Percentiles rank a stretch among this genome's conserved stretches.
Evolutionary conservation across 1,140 invertebrate genomes (phyloP).

Genomic region (Hyposmocoma kahamanoa): DNA sequence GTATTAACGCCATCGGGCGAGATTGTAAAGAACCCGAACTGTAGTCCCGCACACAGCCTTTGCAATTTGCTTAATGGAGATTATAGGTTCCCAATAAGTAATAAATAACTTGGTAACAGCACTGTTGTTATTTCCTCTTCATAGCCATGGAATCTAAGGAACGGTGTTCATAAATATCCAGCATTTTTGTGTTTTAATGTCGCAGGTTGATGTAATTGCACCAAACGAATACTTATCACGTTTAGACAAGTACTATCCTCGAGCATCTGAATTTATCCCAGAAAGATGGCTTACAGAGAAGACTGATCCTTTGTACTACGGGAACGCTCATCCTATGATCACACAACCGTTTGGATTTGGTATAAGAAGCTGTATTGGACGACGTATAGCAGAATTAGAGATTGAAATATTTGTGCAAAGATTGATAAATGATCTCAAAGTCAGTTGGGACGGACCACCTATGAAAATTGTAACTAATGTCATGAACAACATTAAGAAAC

Average conservation of each 20-base stretch:
- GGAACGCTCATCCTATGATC: conserved; percentile 73
- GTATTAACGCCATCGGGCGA: too few species aligned
- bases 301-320: conserved; percentile 54
- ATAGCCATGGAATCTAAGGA: too few species aligned
- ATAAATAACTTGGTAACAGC: too few species aligned
- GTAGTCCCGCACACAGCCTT: too few species aligned
- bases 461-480: conserved; percentile 36
- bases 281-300: conserved; percentile 75
- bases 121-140: too few species aligned
- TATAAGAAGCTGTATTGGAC: conserved; percentile 74
- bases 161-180: too few species aligned
- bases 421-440: conserved; percentile 71
- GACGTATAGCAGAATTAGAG: conserved; percentile 82
- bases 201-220: conserved; percentile 72
- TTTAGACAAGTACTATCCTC: conserved; percentile 71
- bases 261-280: conserved; percentile 73
- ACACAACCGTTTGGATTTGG: conserved; percentile 79
- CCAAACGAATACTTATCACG: conserved; percentile 66
- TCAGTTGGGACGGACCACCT: conserved; percentile 69
- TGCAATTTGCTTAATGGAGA: too few species aligned
- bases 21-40: too few species aligned
- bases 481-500: conserved; percentile 37
- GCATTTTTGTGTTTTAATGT: too few species aligned
- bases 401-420: conserved; percentile 77
- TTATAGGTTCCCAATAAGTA: too few species aligned